Base-by-base conservation (phyloP, 2,888 invertebrate species). In the Strigamia transsilvanica region DNA sequence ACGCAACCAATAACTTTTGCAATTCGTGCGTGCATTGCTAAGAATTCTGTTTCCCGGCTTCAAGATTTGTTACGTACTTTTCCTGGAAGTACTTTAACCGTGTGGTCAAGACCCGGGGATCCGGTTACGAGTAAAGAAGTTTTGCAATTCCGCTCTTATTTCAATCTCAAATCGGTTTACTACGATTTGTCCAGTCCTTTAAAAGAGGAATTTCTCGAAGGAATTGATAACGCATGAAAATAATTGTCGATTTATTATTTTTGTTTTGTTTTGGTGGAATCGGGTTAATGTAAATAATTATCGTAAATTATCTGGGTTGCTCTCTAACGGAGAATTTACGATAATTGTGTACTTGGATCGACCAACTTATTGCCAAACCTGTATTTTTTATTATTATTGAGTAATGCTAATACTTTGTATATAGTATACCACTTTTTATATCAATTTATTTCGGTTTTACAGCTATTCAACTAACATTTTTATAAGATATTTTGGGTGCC, bases 1-100 rank as follows among this genome's bases (percentile, higher is more conserved):
- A 85, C 86, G 27, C 93, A 93, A 86, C 89, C 91, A 56, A 91
- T 96, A 81, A 96, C 96, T 0, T 96, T 95, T 86, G 93, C 96
- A 0, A 93, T 94, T 5, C 89, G 94, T 80, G 93, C 93, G 0
- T 92, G 90, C 0, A 88, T 92, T 32, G 94, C 93, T 0, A 92
- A 93, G 0, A 90, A 92, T 85, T 93, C 94, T 85, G 88, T 90
- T 82, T 89, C 90, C 0, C 90, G 90, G 5, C 88, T 96, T 15
- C 88, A 91, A 21, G 89, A 89, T 82, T 89, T 96, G 38, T 87
- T 94, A 15, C 88, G 90, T 0, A 85, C 90, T 89, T 85, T 87
- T 82, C 88, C 90, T 7, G 90, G 90, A 85, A 91, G 91, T 77
- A 93, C 94, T 0, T 88, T 97, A 84, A 96, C 96, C 0, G 91